Evolutionary conservation across 2,113 vertebrate species (phyloP).

Genomic region (Podocnemis expansa): DNA sequence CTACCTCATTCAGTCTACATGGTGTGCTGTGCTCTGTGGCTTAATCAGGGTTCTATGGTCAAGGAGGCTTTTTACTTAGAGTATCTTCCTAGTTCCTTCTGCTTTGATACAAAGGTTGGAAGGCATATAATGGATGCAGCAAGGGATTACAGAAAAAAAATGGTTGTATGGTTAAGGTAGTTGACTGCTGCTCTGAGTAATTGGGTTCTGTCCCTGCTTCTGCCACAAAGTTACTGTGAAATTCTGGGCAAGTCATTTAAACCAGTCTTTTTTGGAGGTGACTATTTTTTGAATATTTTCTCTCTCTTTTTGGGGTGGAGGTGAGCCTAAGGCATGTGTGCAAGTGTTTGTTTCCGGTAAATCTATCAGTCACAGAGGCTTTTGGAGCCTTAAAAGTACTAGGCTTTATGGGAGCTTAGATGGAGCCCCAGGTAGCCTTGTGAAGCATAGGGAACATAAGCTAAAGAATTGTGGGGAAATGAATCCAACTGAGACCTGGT

Average conservation of each 20-base stretch:
- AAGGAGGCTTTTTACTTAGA: neutral
- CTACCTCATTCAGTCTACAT: neutral
- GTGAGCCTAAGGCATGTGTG: neutral
- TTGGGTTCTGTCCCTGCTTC: neutral
- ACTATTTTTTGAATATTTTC: neutral
- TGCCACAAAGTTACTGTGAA: neutral
- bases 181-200: neutral
- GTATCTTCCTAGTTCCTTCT: neutral
- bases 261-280: neutral
- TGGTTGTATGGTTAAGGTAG: neutral
- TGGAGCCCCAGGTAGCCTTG: no score
- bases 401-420: neutral
- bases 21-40: no score
- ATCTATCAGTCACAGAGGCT: neutral
- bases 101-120: neutral
- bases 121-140: neutral
- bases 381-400: neutral
- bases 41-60: neutral
- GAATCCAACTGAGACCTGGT: neutral
- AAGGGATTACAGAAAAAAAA: neutral
- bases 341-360: rapidly evolving
- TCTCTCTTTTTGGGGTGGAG: neutral
- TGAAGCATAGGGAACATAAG: no score
- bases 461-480: neutral
- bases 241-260: neutral